Percentiles rank a stretch among this genome's conserved stretches.
Conservation (phyloP, 2,888 invertebrate genomes). For the Idaea biselata region DNA sequence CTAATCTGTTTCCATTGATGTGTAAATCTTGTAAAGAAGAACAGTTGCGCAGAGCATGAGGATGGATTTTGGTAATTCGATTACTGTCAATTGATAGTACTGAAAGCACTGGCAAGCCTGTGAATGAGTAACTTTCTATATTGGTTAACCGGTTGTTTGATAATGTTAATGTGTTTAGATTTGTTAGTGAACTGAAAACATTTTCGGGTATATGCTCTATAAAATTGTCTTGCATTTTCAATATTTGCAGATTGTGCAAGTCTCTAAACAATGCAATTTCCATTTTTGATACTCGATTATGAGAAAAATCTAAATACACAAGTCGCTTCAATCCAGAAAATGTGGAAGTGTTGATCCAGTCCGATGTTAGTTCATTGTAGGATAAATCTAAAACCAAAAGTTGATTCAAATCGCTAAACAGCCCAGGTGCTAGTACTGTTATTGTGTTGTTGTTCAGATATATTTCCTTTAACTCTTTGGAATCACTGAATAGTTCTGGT, state of each 20-base stretch:
- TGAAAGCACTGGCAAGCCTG: slow-evolving; percentile 87
- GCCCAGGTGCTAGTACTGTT: slow-evolving; percentile 88
- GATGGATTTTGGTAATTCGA: slow-evolving; percentile 86
- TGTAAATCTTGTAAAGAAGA: slow-evolving; percentile 90
- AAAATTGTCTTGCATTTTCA: slow-evolving; percentile 89
- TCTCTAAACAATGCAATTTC: slow-evolving; percentile 89
- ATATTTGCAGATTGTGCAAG: slow-evolving; percentile 88
- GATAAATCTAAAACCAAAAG: slow-evolving; percentile 88
- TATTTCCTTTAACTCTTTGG: slow-evolving; percentile 88
- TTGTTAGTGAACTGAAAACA: slow-evolving; percentile 87
- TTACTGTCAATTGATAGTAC: slow-evolving; percentile 90
- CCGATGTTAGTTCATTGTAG: slow-evolving; percentile 88
- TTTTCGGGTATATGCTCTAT: slow-evolving; percentile 89
- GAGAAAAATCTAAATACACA: slow-evolving; percentile 88
- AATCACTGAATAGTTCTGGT: slow-evolving; percentile 89
- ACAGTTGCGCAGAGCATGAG: slow-evolving; percentile 88
- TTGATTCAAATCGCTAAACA: slow-evolving; percentile 88
- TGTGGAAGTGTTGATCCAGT: slow-evolving; percentile 90
- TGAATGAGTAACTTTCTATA: slow-evolving; percentile 88
- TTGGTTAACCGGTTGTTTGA: slow-evolving; percentile 89
- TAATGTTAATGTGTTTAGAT: slow-evolving; percentile 89
- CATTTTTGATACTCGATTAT: slow-evolving; percentile 87
- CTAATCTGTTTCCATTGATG: slow-evolving; percentile 89
- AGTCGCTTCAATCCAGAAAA: slow-evolving; percentile 88
- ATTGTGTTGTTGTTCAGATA: slow-evolving; percentile 91